Base-by-base conservation (phyloP, 1,140 invertebrate species). In the Ctenoplectra terminalis region DNA sequence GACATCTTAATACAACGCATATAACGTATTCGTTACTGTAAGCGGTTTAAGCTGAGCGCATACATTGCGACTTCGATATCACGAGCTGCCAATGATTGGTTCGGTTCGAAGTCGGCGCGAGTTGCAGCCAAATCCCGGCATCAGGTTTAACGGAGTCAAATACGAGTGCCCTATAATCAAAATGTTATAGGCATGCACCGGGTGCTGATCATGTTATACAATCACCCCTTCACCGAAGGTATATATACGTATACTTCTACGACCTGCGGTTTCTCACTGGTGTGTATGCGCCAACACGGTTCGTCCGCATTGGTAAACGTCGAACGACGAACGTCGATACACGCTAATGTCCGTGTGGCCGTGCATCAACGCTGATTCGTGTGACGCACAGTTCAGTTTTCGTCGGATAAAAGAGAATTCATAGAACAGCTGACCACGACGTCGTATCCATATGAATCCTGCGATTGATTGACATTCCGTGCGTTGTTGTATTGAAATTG, bases 141-240 rank as follows among this genome's bases (percentile, higher is more conserved):
- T 80, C 77, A 85, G 84, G 60, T 86, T 86, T 72, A 85, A 85
- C 84, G 63, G 79, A 84, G 83, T 86, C 84, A 81, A 82, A 86
- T 86, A 81, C 78, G 78, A 77, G 84, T 63, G 81, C 54, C 78
- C 84, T 85, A 86, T 85, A 86, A 86, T 86, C 84, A 84, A 85
- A 86, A 86, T 83, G 72, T 85, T 86, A 85, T 77, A 85, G 67
- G 52, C 84, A 31, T 85, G 71, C 84, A 60, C 72, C 83, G 50
- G 64, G 78, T 77, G 78, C 70, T 81, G 84, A 85, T 85, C 84
- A 73, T 77, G 84, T 86, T 85, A 85, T 85, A 82, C 69, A 81
- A 85, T 85, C 83, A 54, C 66, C 84, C 74, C 48, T 48, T 52
- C 54, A 73, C 48, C 72, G 48, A 40, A 34, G 46, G 34, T 85